A percentile compares a stretch with the other conserved stretches of the same genome.
Evolutionary conservation across 2,113 vertebrate species (phyloP).

Genomic region (Archilochus colubris): DNA sequence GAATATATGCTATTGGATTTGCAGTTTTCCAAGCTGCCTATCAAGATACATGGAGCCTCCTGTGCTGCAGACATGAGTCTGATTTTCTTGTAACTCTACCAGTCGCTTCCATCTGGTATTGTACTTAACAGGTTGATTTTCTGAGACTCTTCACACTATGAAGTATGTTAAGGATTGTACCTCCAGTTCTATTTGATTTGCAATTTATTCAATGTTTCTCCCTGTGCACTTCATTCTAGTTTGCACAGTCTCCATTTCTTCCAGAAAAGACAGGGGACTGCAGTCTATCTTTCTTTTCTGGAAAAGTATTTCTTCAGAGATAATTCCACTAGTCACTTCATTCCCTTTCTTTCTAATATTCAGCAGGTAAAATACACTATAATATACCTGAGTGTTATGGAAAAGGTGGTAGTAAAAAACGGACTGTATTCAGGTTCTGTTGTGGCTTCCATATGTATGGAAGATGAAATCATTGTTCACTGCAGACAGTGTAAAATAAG

Average conservation of each 20-base stretch:
- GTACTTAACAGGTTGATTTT: slow-evolving; percentile 64
- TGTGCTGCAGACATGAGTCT: slow-evolving; percentile 17
- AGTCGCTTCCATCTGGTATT: slow-evolving; percentile 63
- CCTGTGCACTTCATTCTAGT: slow-evolving; percentile 2
- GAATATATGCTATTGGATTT: not conserved
- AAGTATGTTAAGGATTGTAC: slow-evolving; percentile 50
- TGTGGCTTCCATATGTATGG: not conserved
- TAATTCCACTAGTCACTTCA: not conserved
- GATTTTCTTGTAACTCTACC: slow-evolving; percentile 54
- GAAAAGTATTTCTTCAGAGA: slow-evolving; percentile 1
- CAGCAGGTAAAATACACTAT: not conserved
- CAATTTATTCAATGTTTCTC: slow-evolving; percentile 65
- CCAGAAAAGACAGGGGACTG: not conserved
- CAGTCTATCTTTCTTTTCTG: not conserved
- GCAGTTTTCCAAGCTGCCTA: slow-evolving; percentile 39
- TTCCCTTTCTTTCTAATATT: not conserved
- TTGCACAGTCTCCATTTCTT: not conserved
- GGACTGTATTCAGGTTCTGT: not conserved
- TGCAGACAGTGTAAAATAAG: not conserved
- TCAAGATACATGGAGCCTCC: slow-evolving; percentile 17
- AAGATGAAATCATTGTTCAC: not conserved
- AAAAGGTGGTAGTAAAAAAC: not conserved
- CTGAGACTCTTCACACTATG: slow-evolving; percentile 53
- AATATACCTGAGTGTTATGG: not conserved
- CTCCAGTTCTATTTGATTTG: slow-evolving; percentile 61